These are phyloP conservation scores for Oreamnos americanus DNA, from an alignment of 2,113 vertebrate species.

Conservation along the genomic window DNA sequence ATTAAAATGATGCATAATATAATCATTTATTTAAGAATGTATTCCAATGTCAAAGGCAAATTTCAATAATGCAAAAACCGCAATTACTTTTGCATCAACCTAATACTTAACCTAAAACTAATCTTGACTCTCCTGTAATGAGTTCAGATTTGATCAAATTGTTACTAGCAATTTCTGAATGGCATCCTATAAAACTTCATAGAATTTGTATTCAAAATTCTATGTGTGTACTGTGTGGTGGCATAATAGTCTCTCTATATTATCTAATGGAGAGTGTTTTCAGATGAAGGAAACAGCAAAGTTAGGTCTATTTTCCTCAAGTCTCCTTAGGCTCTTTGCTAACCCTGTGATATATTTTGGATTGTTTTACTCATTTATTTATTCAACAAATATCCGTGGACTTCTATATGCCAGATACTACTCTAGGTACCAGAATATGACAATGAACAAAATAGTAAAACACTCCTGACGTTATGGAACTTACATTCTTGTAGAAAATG, in stretches of 20 bases:
- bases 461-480: background rate
- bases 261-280: background rate
- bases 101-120: background rate
- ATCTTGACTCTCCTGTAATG: background rate
- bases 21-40: background rate
- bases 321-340: background rate
- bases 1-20: background rate
- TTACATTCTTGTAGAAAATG: background rate
- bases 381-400: background rate
- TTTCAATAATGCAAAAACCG: background rate
- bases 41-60: background rate
- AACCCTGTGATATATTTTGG: background rate
- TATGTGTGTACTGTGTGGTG: background rate
- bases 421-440: background rate
- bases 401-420: background rate
- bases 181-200: background rate
- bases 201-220: background rate
- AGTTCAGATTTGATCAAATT: background rate
- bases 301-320: background rate
- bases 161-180: background rate
- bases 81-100: background rate
- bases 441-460: background rate
- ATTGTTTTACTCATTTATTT: slow-evolving; percentile 2
- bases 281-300: background rate
- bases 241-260: background rate